Base-by-base conservation (phyloP, 2,888 invertebrate genomes). In the Lomographa bimaculata region DNA sequence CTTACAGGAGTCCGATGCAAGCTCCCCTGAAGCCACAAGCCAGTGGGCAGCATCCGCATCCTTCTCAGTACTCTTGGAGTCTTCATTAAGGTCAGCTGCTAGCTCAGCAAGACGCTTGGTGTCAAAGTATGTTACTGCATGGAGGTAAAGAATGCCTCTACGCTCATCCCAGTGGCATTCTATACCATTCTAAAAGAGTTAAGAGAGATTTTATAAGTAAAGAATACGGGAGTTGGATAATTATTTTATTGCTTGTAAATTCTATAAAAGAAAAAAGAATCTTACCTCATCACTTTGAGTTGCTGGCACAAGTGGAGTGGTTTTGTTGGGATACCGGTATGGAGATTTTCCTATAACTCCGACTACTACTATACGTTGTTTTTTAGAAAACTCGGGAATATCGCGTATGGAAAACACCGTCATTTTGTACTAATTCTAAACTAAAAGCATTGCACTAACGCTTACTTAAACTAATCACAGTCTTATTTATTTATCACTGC, bases 331-430 rank as follows among this genome's bases (percentile, higher is more conserved):
- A 20, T 92, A 89, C 58, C 91, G 89, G 63, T 91, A 92, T 0
- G 92, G 89, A 11, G 93, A 92, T 76, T 94, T 94, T 5, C 94
- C 95, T 57, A 95, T 91, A 9, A 95, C 84, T 5, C 94, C 93
- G 5, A 95, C 91, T 1, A 94, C 90, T 3, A 94, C 91, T 17
- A 94, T 91, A 58, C 92, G 92, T 34, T 91, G 89, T 32, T 78
- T 81, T 33, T 79, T 74, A 0, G 87, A 87, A 59, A 89, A 89
- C 21, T 86, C 84, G 0, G 89, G 87, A 32, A 89, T 84, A 47
- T 87, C 75, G 2, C 54, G 64, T 49, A 89, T 70, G 1, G 74
- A 68, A 56, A 89, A 89, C 1, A 63, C 54, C 48, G 76, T 79
- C 80, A 86, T 85, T 47, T 51, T 74, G 27, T 3, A 14, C 78